Percentiles rank a stretch among this genome's conserved stretches.
Evolutionary conservation across 64 coral and sea anemone species (phyloP).

Genomic region (Pocillopora verrucosa): DNA sequence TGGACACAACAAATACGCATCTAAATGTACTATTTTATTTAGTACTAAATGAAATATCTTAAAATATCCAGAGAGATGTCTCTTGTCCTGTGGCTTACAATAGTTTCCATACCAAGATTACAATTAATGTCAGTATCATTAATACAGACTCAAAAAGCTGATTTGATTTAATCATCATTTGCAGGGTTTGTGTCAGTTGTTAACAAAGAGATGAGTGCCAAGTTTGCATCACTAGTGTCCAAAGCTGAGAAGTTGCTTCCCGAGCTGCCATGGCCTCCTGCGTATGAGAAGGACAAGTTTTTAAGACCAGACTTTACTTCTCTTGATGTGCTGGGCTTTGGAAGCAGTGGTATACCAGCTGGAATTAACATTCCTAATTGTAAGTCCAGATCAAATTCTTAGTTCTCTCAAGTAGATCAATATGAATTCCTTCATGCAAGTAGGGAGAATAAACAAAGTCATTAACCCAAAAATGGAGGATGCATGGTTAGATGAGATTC

Average conservation of each 20-base stretch:
- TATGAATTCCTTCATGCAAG: no score
- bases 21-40: no score
- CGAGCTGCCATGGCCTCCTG: constrained; percentile 76
- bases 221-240: constrained; percentile 78
- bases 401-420: no score
- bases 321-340: constrained; percentile 91
- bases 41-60: no score
- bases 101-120: no score
- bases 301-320: constrained; percentile 95
- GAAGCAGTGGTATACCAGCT: constrained; percentile 92
- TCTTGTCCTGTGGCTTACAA: no score
- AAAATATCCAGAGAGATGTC: no score
- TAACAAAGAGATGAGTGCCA: constrained; percentile 96
- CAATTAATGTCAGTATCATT: no score
- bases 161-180: background rate
- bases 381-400: constrained; percentile 21
- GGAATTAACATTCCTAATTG: constrained; percentile 99
- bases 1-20: no score
- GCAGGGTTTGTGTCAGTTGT: constrained; percentile 95
- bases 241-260: constrained; percentile 80
- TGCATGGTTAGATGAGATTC: background rate
- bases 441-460: no score
- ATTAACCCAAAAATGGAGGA: background rate
- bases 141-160: no score
- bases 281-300: constrained; percentile 92